Evolutionary conservation across 2,888 invertebrate species (phyloP), one percentile per base, ranked within the genome.

Genomic region (Hedya salicella): DNA sequence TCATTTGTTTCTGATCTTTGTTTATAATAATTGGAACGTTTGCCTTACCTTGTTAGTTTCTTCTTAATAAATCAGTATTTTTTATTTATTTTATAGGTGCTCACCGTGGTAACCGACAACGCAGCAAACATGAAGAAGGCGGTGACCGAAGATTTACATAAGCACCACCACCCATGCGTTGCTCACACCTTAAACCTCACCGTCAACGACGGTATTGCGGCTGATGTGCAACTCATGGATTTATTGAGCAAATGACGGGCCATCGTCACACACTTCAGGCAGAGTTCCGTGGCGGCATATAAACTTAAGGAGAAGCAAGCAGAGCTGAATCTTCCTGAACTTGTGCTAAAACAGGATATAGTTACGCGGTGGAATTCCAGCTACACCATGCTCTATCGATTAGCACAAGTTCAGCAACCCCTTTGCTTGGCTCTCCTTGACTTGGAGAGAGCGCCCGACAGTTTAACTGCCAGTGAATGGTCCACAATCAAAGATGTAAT

Each of bases 251-350:
- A 52, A 16, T 52, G 52, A 36, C n/a, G 52, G 9, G 14, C 3
- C 6, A 36, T 52, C 6, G 36, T 52, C 8, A 32, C 36, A 6
- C 36, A 52, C 16, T 52, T 52, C 8, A 52, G 36, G n/a, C 36
- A 52, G 2, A 52, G 52, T 17, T 32, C 32, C 2, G 32, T 32
- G 9, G n/a, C 36, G 5, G 14, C 52, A 2, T 14, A 52, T 3
- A 52, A 36, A 16, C 17, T 52, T 3, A n/a, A 14, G 16, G 32
- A 52, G 11, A 52, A 32, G 16, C 52, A 52, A 16, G 11, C n/a
- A 6, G 30, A 30, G 6, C 8, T 52, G 1, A 36, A 52, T 13
- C 16, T 32, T 8, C 8, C 30, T n/a, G 32, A 14, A 3, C 32
- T 52, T 16, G 17, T 16, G 14, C 6, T 50, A 14, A 36, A 52